Percentiles rank a stretch among this genome's conserved stretches.
Evolutionary conservation across 2,888 invertebrate genomes (phyloP).

Genomic region (Spisula subtruncata): DNA sequence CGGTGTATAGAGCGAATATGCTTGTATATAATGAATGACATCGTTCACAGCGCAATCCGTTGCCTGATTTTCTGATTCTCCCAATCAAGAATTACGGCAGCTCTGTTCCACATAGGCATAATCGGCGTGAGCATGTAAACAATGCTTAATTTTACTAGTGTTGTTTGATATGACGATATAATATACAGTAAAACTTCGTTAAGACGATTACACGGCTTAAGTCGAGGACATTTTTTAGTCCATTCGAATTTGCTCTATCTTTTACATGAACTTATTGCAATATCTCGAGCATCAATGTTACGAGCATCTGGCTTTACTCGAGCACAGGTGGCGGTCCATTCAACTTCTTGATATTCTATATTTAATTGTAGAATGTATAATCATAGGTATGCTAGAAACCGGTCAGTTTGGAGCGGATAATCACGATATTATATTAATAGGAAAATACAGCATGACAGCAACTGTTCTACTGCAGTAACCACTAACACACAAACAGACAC

Average conservation of each 20-base stretch:
- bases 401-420: not conserved
- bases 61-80: slow-evolving; percentile 22
- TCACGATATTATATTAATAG: not conserved
- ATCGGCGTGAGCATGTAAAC: not conserved
- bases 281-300: no score
- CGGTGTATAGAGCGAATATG: slow-evolving; percentile 29
- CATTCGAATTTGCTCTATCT: no score
- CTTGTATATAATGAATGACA: slow-evolving; percentile 26
- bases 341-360: no score
- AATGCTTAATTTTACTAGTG: not conserved
- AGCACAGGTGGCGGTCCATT: no score
- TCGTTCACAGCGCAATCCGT: slow-evolving; percentile 16
- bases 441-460: no score
- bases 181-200: no score
- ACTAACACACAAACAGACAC: no score
- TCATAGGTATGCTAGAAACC: not conserved
- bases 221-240: no score
- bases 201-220: no score
- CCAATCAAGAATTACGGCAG: slow-evolving; percentile 2
- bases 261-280: no score
- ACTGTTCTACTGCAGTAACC: no score
- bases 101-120: not conserved
- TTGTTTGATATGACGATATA: not conserved
- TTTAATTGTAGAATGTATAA: not conserved
- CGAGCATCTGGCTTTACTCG: no score